Evolutionary conservation across 1,140 invertebrate species (phyloP).

Genomic region (Globodera rostochiensis): DNA sequence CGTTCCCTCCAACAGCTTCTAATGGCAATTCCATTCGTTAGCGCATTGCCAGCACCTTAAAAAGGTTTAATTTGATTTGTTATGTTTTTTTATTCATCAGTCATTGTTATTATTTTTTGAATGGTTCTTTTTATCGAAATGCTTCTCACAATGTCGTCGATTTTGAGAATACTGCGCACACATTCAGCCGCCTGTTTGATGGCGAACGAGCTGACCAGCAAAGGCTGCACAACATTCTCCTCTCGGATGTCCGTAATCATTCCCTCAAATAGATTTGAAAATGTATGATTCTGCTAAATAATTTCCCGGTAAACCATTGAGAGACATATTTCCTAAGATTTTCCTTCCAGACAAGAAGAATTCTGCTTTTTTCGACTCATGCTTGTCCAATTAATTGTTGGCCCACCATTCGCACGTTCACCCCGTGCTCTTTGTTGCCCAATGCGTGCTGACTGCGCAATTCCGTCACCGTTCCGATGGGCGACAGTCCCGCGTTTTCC

Average conservation of each 20-base stretch:
- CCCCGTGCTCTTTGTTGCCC: conserved; percentile 92
- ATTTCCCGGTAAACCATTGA: too few species aligned
- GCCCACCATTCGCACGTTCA: conserved; percentile 81
- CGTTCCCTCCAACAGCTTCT: background rate
- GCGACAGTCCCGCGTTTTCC: conserved; percentile 98
- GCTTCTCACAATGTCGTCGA: conserved; percentile 85
- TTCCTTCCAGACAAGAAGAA: too few species aligned
- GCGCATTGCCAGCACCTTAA: background rate
- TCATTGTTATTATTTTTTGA: too few species aligned
- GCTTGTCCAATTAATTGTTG: background rate
- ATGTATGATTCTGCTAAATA: conserved; percentile 47
- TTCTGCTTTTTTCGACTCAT: conserved; percentile 45
- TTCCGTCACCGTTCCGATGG: conserved; percentile 94
- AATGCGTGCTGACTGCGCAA: conserved; percentile 89
- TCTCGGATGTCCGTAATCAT: conserved; percentile 92
- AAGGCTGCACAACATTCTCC: conserved; percentile 95
- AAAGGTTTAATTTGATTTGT: background rate
- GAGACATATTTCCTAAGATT: too few species aligned
- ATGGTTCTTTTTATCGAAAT: too few species aligned
- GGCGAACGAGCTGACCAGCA: conserved; percentile 89
- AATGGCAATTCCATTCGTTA: background rate
- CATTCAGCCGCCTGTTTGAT: conserved; percentile 94
- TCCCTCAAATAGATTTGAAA: conserved; percentile 70
- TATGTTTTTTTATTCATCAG: background rate
- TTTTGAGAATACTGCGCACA: conserved; percentile 94